Evolutionary conservation across 2,113 vertebrate species (phyloP).

Genomic region (Agapornis roseicollis): DNA sequence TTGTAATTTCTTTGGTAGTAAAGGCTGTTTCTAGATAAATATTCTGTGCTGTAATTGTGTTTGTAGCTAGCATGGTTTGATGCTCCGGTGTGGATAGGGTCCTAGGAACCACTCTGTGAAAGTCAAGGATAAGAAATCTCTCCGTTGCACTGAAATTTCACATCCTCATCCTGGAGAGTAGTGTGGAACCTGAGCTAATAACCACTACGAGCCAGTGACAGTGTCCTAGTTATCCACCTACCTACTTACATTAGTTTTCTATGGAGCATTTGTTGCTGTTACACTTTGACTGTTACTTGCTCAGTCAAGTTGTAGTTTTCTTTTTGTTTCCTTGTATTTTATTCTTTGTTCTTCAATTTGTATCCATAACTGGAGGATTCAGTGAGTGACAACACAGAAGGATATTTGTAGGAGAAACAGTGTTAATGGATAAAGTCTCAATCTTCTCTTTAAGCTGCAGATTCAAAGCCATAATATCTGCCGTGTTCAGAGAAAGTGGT

Average conservation of each 20-base stretch:
- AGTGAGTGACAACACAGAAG: not conserved
- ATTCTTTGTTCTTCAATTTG: not conserved
- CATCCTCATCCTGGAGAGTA: constrained; percentile 61
- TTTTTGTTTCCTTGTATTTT: not conserved
- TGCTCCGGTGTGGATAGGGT: constrained; percentile 54
- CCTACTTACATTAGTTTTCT: not conserved
- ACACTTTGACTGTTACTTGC: constrained; percentile 1
- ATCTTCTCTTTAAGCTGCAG: constrained; percentile 22
- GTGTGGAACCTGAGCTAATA: constrained; percentile 58
- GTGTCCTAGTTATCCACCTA: constrained; percentile 53
- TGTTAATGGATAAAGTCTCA: not conserved
- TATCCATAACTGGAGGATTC: not conserved
- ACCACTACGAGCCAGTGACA: constrained; percentile 40
- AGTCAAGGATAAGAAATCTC: constrained; percentile 50
- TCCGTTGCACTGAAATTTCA: constrained; percentile 59
- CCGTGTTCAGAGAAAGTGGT: not conserved
- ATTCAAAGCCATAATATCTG: constrained; percentile 57
- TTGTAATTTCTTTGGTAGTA: constrained; percentile 56
- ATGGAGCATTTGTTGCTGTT: constrained; percentile 27
- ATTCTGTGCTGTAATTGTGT: constrained; percentile 60
- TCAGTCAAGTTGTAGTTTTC: not conserved
- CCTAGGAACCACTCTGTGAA: constrained; percentile 5
- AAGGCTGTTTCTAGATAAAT: constrained; percentile 60
- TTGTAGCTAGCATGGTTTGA: constrained; percentile 65
- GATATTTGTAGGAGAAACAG: not conserved